A percentile compares a stretch with the other conserved stretches of the same genome.
These are phyloP conservation scores for Cyprinus carpio DNA, from an alignment of 2,113 vertebrate genomes.

Conservation along the genomic window DNA sequence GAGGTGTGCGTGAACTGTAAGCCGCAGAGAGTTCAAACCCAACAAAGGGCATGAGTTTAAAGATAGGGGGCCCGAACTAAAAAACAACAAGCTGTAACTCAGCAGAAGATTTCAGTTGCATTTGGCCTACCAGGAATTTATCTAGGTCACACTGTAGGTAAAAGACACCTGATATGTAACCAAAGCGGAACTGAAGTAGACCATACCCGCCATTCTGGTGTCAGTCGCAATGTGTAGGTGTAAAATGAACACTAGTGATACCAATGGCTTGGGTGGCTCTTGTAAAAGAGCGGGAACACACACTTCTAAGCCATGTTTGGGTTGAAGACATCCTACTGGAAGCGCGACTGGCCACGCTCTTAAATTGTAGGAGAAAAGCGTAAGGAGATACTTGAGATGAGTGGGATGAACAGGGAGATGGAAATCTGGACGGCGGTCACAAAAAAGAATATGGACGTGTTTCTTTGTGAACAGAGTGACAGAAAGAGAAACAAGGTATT, in stretches of 20 bases:
- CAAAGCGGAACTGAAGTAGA: background rate
- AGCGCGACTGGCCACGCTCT: constrained; percentile 63
- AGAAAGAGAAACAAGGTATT: background rate
- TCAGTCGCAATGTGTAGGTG: background rate
- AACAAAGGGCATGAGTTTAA: constrained; percentile 37
- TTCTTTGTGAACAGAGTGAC: constrained; percentile 19
- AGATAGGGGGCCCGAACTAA: constrained; percentile 1
- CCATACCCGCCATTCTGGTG: background rate
- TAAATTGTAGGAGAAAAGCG: constrained; percentile 71
- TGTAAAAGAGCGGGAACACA: background rate
- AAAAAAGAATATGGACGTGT: constrained; percentile 32
- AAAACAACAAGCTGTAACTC: constrained; percentile 27
- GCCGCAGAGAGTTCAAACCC: constrained; percentile 36
- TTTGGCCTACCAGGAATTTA: constrained; percentile 10
- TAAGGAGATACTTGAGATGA: too few relatives aligned
- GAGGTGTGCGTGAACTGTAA: constrained; percentile 31
- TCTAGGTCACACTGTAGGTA: background rate
- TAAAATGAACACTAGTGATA: background rate
- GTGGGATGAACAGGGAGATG: constrained; percentile 52
- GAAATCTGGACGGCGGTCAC: constrained; percentile 64
- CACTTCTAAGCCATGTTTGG: constrained; percentile 64
- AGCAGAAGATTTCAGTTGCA: constrained; percentile 3
- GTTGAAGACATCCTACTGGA: constrained; percentile 61
- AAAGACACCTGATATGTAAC: constrained; percentile 10
- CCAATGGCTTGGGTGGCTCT: constrained; percentile 2